A percentile compares a stretch with the other conserved stretches of the same genome.
phyloP scores from a whole-genome alignment of 2,113 vertebrate genomes.

The Phaethon lepturus region DNA sequence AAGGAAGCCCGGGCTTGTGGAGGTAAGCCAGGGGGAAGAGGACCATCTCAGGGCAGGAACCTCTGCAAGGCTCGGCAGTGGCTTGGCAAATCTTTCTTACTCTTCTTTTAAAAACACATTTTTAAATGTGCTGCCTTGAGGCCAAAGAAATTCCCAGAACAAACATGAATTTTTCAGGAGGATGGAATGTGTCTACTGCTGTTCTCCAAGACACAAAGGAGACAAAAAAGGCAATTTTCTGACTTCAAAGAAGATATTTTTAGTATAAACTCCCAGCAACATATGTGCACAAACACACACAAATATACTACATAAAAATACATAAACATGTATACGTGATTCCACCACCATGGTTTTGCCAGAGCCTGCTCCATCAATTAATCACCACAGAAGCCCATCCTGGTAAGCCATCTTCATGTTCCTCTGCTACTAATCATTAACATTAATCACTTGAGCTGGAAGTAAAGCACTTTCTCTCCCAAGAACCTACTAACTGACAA shows the following conservation, averaged over 20 bases:
- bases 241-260: conserved; percentile 15
- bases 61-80: not conserved
- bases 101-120: conserved; percentile 11
- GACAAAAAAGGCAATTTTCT: conserved; percentile 15
- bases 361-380: not conserved
- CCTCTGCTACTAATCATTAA: not conserved
- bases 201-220: conserved; percentile 25
- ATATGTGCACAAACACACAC: not conserved
- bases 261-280: not conserved
- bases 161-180: conserved; percentile 59
- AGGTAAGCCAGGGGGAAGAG: not conserved
- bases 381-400: not conserved
- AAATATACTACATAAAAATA: not conserved
- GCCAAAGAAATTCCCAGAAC: conserved; percentile 48
- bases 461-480: not conserved
- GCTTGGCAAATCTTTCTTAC: not conserved
- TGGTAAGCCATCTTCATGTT: not conserved
- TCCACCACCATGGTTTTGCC: not conserved
- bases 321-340: not conserved
- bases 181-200: conserved; percentile 3
- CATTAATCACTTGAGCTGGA: not conserved
- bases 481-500: not conserved
- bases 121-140: conserved; percentile 42
- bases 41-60: not conserved
- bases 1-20: not conserved